These are phyloP conservation scores for Odocoileus virginianus DNA, from an alignment of 2,113 vertebrate genomes.

Conservation along the genomic window DNA sequence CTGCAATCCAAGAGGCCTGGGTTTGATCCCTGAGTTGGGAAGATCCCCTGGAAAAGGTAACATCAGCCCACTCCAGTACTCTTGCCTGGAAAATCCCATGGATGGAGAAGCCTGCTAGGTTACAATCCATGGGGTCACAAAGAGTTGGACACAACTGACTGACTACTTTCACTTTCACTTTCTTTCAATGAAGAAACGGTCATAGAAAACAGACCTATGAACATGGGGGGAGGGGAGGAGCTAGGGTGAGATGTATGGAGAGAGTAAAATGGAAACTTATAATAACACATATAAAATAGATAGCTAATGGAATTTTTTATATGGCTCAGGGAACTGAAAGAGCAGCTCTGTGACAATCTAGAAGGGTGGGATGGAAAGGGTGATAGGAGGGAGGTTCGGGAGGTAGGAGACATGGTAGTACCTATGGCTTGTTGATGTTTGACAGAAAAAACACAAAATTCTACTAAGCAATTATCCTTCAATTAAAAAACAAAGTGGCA, in stretches of 20 bases:
- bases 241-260: background rate
- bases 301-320: background rate
- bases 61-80: background rate
- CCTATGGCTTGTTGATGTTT: background rate
- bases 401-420: background rate
- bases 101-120: background rate
- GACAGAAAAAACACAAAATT: too few species aligned
- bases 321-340: background rate
- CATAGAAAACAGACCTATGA: background rate
- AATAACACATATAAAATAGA: background rate
- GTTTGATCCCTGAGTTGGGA: background rate
- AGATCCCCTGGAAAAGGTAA: background rate
- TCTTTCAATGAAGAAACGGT: background rate
- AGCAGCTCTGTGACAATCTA: background rate
- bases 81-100: background rate
- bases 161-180: background rate
- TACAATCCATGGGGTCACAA: background rate
- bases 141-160: background rate
- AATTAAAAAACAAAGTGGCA: too few species aligned
- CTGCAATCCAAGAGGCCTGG: background rate
- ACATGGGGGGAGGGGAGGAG: rapidly evolving
- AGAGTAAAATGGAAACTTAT: background rate
- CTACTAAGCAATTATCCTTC: too few species aligned
- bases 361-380: background rate
- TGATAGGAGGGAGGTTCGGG: background rate